Conservation (phyloP, 2,797 vertebrate genomes). For the Cynopterus sphinx region DNA sequence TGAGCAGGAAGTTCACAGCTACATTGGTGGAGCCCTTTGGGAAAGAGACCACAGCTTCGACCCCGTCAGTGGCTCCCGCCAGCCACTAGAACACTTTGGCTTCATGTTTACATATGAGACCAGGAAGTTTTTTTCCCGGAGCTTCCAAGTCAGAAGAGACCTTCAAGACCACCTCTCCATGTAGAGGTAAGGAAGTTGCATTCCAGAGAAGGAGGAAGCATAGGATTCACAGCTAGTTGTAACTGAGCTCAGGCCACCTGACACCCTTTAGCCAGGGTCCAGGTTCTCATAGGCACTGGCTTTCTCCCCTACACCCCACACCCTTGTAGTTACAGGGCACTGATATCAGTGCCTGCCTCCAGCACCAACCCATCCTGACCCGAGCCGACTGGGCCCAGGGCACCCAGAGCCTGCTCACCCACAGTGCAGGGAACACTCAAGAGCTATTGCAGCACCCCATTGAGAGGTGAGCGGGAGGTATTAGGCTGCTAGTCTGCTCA, state of each 20-base stretch:
- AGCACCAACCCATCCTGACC: neutral
- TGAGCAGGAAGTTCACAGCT: neutral
- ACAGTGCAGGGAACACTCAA: neutral
- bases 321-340: neutral
- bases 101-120: neutral
- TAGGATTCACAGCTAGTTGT: neutral
- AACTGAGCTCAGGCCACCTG: neutral
- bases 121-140: neutral
- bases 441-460: neutral
- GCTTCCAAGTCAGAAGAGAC: neutral
- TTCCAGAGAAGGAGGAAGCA: neutral
- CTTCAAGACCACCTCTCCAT: neutral
- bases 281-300: neutral
- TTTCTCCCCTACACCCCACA: neutral
- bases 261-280: neutral
- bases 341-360: neutral
- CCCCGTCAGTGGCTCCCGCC: neutral
- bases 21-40: neutral
- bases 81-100: neutral
- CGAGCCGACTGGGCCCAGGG: neutral
- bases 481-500: neutral
- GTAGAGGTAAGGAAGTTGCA: neutral
- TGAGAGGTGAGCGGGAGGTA: neutral
- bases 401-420: neutral
- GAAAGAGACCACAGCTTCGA: neutral